phyloP scores from a whole-genome alignment of 2,888 invertebrate species.

The Blera fallax region DNA sequence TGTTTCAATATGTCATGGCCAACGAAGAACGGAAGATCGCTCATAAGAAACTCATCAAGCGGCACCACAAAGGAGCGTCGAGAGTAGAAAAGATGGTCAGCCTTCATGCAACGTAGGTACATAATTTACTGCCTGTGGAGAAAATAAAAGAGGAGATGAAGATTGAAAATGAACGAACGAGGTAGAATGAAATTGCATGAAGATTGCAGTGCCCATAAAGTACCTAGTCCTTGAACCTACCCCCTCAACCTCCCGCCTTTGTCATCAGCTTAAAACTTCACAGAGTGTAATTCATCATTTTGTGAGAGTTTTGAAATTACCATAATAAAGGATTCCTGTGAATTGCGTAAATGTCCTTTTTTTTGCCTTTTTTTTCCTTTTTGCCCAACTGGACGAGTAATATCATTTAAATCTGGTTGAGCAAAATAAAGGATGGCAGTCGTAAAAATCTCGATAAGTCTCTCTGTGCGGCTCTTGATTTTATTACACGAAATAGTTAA shows the following conservation, averaged over 20 bases:
- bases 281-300: slow-evolving; percentile 56
- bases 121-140: neutral
- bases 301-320: slow-evolving; percentile 47
- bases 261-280: slow-evolving; percentile 4
- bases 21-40: slow-evolving; percentile 20
- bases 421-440: slow-evolving; percentile 36
- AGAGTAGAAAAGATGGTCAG: slow-evolving; percentile 20
- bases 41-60: slow-evolving; percentile 49
- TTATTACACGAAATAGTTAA: slow-evolving; percentile 29
- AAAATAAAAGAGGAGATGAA: neutral
- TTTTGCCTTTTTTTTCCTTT: slow-evolving; percentile 10
- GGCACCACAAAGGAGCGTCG: slow-evolving; percentile 21
- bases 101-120: neutral
- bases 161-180: neutral
- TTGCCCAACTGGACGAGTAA: neutral
- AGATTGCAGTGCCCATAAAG: neutral
- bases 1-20: slow-evolving; percentile 23
- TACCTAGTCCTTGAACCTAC: neutral
- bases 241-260: neutral
- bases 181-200: neutral
- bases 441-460: slow-evolving; percentile 45
- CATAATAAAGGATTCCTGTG: slow-evolving; percentile 56
- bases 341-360: slow-evolving; percentile 48
- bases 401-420: slow-evolving; percentile 45
- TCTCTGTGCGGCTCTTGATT: slow-evolving; percentile 12